A percentile compares a stretch with the other conserved stretches of the same genome.
phyloP scores from a whole-genome alignment of 2,797 vertebrate genomes.

The Epinephelus awoara region DNA sequence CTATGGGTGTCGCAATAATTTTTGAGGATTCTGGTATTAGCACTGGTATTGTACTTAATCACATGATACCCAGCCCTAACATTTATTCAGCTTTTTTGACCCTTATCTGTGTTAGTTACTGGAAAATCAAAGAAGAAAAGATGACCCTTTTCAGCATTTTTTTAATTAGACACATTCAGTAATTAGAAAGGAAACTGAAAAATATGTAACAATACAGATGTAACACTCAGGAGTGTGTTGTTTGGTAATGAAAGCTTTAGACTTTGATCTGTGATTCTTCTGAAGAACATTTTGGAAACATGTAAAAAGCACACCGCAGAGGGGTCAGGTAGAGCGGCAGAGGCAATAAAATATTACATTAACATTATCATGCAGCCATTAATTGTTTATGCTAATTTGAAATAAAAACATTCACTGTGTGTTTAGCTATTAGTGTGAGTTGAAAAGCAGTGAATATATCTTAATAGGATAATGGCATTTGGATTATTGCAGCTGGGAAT shows the following conservation, averaged over 20 bases:
- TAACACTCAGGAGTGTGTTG: slow-evolving; percentile 1
- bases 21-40: too few relatives aligned
- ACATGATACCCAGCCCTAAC: too few relatives aligned
- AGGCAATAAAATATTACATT: slow-evolving; percentile 32
- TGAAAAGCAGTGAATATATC: slow-evolving; percentile 76
- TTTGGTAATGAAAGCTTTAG: slow-evolving; percentile 31
- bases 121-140: not conserved
- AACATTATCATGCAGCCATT: slow-evolving; percentile 49
- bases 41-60: too few relatives aligned
- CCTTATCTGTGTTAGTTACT: not conserved
- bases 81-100: slow-evolving; percentile 15
- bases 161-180: slow-evolving; percentile 4
- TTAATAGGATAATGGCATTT: slow-evolving; percentile 82
- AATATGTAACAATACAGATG: not conserved
- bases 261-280: slow-evolving; percentile 26
- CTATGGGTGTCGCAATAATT: too few relatives aligned
- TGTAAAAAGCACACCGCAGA: slow-evolving; percentile 22
- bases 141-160: not conserved
- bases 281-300: slow-evolving; percentile 12
- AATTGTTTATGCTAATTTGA: slow-evolving; percentile 80
- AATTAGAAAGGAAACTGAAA: slow-evolving; percentile 6
- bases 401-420: slow-evolving; percentile 60
- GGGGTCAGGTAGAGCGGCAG: slow-evolving; percentile 39
- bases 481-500: slow-evolving; percentile 83
- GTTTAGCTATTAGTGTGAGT: slow-evolving; percentile 62